A percentile compares a stretch with the other conserved stretches of the same genome.
phyloP scores from a whole-genome alignment of 2,797 vertebrate genomes.

The Dendrocincla fuliginosa region DNA sequence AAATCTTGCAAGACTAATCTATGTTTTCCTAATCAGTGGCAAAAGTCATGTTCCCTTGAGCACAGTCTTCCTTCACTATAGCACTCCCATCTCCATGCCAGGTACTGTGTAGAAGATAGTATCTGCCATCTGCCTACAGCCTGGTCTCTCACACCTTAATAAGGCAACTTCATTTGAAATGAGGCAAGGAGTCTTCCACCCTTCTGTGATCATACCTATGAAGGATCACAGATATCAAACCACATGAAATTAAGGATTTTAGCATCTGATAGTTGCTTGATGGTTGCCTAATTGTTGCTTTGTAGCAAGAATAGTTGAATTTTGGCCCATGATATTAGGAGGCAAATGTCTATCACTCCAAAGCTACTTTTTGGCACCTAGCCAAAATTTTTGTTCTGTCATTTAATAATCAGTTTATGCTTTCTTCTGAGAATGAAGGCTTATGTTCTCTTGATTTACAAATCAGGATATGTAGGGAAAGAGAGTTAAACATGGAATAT shows the following conservation, averaged over 20 bases:
- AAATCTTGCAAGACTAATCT: slow-evolving; percentile 38
- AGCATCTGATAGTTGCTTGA: neutral
- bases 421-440: neutral
- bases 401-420: neutral
- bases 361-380: neutral
- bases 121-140: neutral
- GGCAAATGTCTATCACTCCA: neutral
- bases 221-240: neutral
- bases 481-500: neutral
- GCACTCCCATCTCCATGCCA: neutral
- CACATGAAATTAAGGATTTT: neutral
- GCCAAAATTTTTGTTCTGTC: neutral
- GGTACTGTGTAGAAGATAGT: neutral
- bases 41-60: slow-evolving; percentile 16
- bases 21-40: neutral
- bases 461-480: neutral
- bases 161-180: neutral
- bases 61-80: neutral
- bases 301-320: neutral
- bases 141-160: neutral
- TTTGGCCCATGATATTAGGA: neutral
- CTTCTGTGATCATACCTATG: neutral
- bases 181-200: neutral
- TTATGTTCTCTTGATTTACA: neutral
- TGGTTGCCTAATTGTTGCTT: neutral